Conservation (phyloP, 2,113 vertebrate species). For the Lanius ludovicianus region DNA sequence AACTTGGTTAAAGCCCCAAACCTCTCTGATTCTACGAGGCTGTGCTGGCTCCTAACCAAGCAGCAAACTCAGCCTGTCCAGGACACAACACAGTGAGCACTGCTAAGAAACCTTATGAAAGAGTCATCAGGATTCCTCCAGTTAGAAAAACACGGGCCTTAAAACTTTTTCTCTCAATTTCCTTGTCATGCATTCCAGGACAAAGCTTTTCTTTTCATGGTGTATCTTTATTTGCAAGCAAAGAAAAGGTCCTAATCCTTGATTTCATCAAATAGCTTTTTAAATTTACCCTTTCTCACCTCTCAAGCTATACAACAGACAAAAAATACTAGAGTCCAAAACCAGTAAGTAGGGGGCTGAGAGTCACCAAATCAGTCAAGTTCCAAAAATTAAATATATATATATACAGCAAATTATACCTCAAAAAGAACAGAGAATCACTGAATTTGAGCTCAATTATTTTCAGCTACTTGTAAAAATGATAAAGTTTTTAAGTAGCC, state of each 20-base stretch:
- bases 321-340: neutral
- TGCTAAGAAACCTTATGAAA: neutral
- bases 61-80: neutral
- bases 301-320: neutral
- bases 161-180: neutral
- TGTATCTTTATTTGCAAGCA: neutral
- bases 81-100: neutral
- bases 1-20: neutral
- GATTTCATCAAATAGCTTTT: neutral
- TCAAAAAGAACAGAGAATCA: neutral
- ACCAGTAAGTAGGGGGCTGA: neutral
- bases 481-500: fast-evolving
- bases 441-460: neutral
- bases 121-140: neutral
- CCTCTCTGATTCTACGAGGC: neutral
- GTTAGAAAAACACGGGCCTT: neutral
- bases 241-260: neutral
- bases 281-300: neutral
- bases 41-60: neutral
- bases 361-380: neutral
- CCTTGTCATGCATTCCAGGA: neutral
- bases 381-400: neutral
- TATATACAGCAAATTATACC: neutral
- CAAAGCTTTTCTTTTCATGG: neutral
- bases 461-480: neutral